These are phyloP conservation scores for Trachelus stipa DNA, from an alignment of 2,888 invertebrate species.

Conservation along the genomic window DNA sequence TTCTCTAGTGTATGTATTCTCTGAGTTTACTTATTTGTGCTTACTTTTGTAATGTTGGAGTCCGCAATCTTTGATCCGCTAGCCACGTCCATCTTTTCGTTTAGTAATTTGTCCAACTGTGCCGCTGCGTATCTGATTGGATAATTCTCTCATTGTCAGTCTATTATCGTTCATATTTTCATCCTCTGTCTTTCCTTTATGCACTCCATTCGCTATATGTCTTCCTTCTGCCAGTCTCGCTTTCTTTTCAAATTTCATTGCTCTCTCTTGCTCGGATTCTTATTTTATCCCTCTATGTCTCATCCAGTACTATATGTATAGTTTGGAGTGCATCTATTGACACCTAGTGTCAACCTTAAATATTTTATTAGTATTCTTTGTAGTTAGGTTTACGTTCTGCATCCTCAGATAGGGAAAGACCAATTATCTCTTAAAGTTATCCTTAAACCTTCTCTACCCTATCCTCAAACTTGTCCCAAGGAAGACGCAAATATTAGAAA, in stretches of 20 bases:
- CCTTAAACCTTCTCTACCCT: too few species aligned
- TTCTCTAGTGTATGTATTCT: too few species aligned
- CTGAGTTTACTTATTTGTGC: too few species aligned
- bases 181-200: conserved; percentile 9
- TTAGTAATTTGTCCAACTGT: too few species aligned
- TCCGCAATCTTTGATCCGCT: too few species aligned
- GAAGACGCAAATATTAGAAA: too few species aligned
- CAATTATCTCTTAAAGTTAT: too few species aligned
- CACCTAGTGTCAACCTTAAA: conserved; percentile 15
- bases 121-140: too few species aligned
- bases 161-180: conserved; percentile 12
- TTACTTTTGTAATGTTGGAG: too few species aligned
- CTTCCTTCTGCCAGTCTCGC: background rate
- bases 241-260: conserved; percentile 17
- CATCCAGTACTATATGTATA: conserved; percentile 18
- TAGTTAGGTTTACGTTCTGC: background rate
- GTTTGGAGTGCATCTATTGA: conserved; percentile 13
- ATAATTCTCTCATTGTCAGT: too few species aligned
- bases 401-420: conserved; percentile 22
- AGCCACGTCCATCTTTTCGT: too few species aligned
- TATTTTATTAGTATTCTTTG: conserved; percentile 13
- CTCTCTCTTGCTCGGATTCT: conserved; percentile 12
- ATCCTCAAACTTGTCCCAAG: too few species aligned
- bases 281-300: conserved; percentile 20
- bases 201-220: conserved; percentile 9